Base-by-base conservation (phyloP, 2,888 invertebrate genomes). In the Diabrotica balteata region DNA sequence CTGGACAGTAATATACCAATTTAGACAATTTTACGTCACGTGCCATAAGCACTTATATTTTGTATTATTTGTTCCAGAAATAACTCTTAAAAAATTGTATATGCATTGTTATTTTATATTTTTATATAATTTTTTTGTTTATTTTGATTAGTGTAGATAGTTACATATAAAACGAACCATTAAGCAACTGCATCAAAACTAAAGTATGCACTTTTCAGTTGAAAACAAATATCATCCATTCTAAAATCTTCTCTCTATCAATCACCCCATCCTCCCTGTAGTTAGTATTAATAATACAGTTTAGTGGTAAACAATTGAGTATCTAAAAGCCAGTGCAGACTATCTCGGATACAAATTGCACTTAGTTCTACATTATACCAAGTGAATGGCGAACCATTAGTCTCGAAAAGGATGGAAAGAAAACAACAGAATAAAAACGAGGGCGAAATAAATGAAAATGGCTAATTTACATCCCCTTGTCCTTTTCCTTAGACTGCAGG, bases 401-500 rank as follows among this genome's bases (percentile, higher is more conserved):
- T 81, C 80, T 80, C 77, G 63, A 72, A 58, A 70, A 67, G 71
- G 73, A 76, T 74, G 68, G 76, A 73, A 75, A 78, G 76, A 78
- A 77, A 73, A 78, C 77, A 77, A 72, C 71, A 72, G 75, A 67
- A 77, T 73, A 79, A 80, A 80, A 81, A 80, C 78, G 80, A 78
- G 81, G 79, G 79, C 80, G 81, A 74, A 81, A 80, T 81, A 81
- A 82, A 82, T 80, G 82, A 81, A 82, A 82, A 81, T 80, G 80
- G 81, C 82, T 82, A 82, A 82, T 82, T 82, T 82, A 81, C 80
- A 82, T 82, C 80, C 81, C 80, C 80, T 77, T 79, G 78, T 80
- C 79, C 78, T 77, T 77, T 73, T 73, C 69, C 67, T 67, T 63
- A 68, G 68, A 58, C 67, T 67, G 63, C 65, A 54, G 62, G 66